These are phyloP conservation scores for Scrobipalpa costella DNA, from an alignment of 2,888 invertebrate species.

Conservation along the genomic window DNA sequence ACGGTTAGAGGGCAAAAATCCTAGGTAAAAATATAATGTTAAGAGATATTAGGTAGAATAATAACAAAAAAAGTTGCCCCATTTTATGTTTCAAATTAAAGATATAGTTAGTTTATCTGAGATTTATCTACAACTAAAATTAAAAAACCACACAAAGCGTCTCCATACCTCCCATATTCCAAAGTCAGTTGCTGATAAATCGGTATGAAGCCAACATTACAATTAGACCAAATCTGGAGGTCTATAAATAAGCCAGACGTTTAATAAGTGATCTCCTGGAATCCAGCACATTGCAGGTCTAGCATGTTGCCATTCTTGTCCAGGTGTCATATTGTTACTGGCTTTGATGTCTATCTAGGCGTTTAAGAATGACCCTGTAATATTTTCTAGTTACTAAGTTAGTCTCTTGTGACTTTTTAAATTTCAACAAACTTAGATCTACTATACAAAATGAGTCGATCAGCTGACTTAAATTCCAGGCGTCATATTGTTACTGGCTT, in stretches of 20 bases:
- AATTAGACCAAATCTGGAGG: constrained; percentile 66
- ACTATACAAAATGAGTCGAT: too few relatives aligned
- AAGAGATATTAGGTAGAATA: too few relatives aligned
- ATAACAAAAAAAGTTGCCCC: too few relatives aligned
- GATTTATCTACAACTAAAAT: not conserved
- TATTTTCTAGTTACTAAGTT: not conserved
- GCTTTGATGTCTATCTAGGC: constrained; percentile 2
- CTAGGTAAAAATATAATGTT: too few relatives aligned
- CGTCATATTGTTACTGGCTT: constrained; percentile 10
- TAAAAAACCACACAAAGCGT: not conserved
- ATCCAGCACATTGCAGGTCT: constrained; percentile 23
- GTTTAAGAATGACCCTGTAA: not conserved
- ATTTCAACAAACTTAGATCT: too few relatives aligned
- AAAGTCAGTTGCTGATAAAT: constrained; percentile 54
- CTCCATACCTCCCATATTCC: constrained; percentile 39
- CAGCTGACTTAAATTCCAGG: too few relatives aligned
- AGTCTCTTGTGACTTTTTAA: too few relatives aligned
- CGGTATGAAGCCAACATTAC: constrained; percentile 63
- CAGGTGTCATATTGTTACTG: constrained; percentile 15
- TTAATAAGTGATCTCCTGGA: constrained; percentile 52
- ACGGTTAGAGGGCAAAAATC: too few relatives aligned
- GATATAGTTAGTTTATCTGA: not conserved
- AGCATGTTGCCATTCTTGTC: constrained; percentile 36
- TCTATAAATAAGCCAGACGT: constrained; percentile 61
- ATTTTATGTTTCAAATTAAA: too few relatives aligned